Evolutionary conservation across 2,888 invertebrate species (phyloP).

Genomic region (Hyposoter dolosus): DNA sequence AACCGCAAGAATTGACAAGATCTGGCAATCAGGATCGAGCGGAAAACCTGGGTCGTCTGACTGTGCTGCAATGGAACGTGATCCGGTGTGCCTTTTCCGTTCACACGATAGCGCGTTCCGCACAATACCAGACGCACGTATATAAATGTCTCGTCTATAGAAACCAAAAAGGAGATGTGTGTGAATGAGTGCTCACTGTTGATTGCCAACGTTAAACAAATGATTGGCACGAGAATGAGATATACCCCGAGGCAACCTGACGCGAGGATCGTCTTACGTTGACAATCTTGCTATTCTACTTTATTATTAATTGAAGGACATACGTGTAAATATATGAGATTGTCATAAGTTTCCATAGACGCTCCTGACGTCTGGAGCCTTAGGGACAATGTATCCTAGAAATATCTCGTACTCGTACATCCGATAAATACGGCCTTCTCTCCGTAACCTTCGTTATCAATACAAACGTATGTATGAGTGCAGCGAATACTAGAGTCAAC

Average conservation of each 20-base stretch:
- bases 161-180: background rate
- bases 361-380: background rate
- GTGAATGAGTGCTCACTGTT: constrained; percentile 32
- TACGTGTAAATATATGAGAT: background rate
- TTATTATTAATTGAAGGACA: background rate
- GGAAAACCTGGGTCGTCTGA: background rate
- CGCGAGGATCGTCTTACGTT: constrained; percentile 32
- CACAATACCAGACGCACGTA: background rate
- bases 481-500: background rate
- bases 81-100: background rate
- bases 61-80: background rate
- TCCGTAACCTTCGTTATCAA: constrained; percentile 8
- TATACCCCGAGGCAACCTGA: constrained; percentile 25
- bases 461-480: background rate
- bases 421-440: background rate
- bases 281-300: background rate
- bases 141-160: background rate
- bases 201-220: constrained; percentile 60
- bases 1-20: background rate
- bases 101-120: background rate
- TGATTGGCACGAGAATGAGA: constrained; percentile 40
- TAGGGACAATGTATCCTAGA: background rate
- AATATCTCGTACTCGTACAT: background rate
- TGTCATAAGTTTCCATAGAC: background rate
- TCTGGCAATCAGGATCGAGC: background rate